Conservation (phyloP, 1,140 invertebrate species). For the Aphelenchoides fujianensis region DNA sequence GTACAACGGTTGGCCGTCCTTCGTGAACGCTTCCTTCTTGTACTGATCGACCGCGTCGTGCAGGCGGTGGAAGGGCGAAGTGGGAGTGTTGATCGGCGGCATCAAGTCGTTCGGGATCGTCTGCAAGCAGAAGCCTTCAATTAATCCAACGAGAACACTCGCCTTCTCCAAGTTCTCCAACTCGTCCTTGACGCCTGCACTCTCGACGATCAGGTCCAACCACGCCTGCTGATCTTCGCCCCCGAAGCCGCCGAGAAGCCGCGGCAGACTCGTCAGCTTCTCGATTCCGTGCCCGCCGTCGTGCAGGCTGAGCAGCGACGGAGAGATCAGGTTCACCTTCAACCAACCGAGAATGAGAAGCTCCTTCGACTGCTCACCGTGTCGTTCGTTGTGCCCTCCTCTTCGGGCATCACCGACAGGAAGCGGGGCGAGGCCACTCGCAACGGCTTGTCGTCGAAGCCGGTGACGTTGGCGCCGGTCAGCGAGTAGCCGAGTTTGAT, state of each 20-base stretch:
- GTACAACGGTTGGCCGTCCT: slow-evolving; percentile 47
- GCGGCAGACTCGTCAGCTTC: slow-evolving; percentile 22
- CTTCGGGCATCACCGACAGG: slow-evolving; percentile 40
- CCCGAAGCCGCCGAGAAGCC: slow-evolving; percentile 23
- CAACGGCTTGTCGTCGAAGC: slow-evolving; percentile 48
- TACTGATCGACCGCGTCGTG: slow-evolving; percentile 15
- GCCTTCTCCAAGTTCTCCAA: slow-evolving; percentile 29
- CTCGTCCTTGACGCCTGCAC: slow-evolving; percentile 32
- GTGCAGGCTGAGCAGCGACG: slow-evolving; percentile 31
- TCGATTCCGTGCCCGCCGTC: slow-evolving; percentile 26
- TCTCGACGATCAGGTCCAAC: slow-evolving; percentile 35
- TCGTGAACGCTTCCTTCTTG: slow-evolving; percentile 26
- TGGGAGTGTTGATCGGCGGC: too few relatives aligned
- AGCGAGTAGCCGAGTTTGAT: slow-evolving; percentile 39
- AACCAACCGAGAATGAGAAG: too few relatives aligned
- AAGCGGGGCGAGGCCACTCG: slow-evolving; percentile 55
- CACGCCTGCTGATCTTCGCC: slow-evolving; percentile 31
- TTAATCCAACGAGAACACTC: neutral
- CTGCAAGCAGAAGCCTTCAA: neutral
- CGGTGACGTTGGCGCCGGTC: slow-evolving; percentile 34
- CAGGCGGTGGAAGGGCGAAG: neutral
- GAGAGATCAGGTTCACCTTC: slow-evolving; percentile 27
- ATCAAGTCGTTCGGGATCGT: too few relatives aligned
- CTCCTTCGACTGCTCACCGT: too few relatives aligned
- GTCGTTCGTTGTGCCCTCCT: slow-evolving; percentile 15